Evolutionary conservation across 2,113 vertebrate genomes (phyloP).

Genomic region (Tyto alba): DNA sequence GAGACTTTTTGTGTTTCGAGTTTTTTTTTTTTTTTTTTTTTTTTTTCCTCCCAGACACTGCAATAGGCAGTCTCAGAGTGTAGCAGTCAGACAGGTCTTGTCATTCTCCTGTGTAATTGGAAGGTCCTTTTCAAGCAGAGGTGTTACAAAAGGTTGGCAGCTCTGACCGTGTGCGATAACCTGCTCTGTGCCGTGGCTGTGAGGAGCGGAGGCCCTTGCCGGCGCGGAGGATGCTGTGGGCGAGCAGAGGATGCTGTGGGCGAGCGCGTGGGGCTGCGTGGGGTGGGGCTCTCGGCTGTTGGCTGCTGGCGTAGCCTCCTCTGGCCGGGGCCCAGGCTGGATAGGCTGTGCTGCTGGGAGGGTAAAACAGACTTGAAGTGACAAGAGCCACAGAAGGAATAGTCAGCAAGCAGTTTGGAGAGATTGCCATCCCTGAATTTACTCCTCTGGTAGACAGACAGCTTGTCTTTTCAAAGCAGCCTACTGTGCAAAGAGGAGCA

Average conservation of each 20-base stretch:
- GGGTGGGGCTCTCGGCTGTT: slow-evolving; percentile 68
- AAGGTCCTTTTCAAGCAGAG: slow-evolving; percentile 55
- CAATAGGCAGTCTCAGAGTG: background rate
- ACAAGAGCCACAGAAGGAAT: slow-evolving; percentile 34
- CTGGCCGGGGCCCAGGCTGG: slow-evolving; percentile 66
- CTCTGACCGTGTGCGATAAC: slow-evolving; percentile 63
- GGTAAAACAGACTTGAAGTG: slow-evolving; percentile 51
- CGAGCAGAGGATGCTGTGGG: background rate
- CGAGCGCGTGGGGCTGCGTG: background rate
- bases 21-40: too few relatives aligned
- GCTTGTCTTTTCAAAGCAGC: slow-evolving; percentile 9
- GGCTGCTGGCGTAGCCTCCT: slow-evolving; percentile 56
- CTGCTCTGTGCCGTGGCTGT: slow-evolving; percentile 33
- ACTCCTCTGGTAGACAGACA: slow-evolving; percentile 47
- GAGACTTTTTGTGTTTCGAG: background rate
- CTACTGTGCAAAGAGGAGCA: background rate
- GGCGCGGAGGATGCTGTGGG: background rate
- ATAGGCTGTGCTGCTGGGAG: slow-evolving; percentile 61
- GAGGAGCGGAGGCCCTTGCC: slow-evolving; percentile 24
- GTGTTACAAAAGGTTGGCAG: slow-evolving; percentile 61
- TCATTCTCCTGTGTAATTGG: slow-evolving; percentile 59
- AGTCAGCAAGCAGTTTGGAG: slow-evolving; percentile 53
- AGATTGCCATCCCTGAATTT: slow-evolving; percentile 16
- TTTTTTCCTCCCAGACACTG: background rate
- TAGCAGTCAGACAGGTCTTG: slow-evolving; percentile 33